Evolutionary conservation across 92 coral and sea anemone genomes (phyloP), one percentile per base, ranked within the genome.

Genomic region (Plumapathes pennacea): DNA sequence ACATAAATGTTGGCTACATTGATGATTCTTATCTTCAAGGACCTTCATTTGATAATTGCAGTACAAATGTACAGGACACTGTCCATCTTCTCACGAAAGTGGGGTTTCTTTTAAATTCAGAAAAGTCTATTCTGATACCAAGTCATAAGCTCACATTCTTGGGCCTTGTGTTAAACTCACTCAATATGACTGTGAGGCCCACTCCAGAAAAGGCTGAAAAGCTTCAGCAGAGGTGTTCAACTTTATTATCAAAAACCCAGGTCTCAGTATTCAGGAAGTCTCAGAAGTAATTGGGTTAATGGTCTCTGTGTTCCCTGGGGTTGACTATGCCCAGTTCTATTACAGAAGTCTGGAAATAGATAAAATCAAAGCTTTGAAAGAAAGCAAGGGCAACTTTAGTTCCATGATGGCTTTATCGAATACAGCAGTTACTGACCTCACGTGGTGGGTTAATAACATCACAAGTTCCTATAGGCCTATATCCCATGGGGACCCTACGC

Each of bases 21-120:
- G 76, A 80, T 38, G 86, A 80, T 52, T 73, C 73, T 32, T 72
- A 61, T 46, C 34, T 72, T 4, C 80, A 80, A 48, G 86, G 86
- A 15, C 46, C 56, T 48, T 52, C 72, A 13, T 23, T 5, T 28
- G 39, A 5, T 9, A 62, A 71, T 38, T 79, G 79, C 32, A 4
- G 20, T 1, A 20, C n/a, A 4, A 79, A 79, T 64, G 67, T 70
- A 10, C 11, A 26, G 0, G 80, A 50, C 50, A 79, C 68, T 3
- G 31, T 36, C 38, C 6, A 6, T 18, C 40, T 70, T 30, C 32
- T 78, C 10, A 49, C 67, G n/a, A 17, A 55, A 56, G 47, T 56
- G 32, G 81, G 80, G 2, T 73, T 80, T 50, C 15, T 14, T 24
- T 13, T 71, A 12, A 73, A 72, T 43, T 63, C 69, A 0, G 49